Evolutionary conservation across 2,797 vertebrate species (phyloP).

Genomic region (Liasis olivaceus): DNA sequence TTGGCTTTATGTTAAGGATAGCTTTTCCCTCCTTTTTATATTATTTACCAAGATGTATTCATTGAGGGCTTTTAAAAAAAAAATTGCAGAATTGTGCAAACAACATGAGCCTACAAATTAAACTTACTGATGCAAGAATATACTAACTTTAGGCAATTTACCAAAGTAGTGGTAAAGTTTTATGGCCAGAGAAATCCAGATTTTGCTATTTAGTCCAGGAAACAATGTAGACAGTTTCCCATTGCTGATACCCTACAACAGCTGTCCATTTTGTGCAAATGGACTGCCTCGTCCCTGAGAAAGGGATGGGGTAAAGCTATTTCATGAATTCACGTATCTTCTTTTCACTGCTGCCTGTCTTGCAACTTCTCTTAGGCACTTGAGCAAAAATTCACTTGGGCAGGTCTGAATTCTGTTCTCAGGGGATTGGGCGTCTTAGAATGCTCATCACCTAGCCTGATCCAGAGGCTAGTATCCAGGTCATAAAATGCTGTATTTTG

Average conservation of each 20-base stretch:
- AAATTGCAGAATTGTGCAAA: neutral
- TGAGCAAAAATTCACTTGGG: neutral
- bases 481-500: neutral
- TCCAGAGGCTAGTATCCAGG: neutral
- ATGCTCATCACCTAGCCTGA: neutral
- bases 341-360: neutral
- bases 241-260: neutral
- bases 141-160: neutral
- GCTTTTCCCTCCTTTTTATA: neutral
- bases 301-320: neutral
- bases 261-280: neutral
- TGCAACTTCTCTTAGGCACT: neutral
- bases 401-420: neutral
- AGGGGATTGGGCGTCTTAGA: neutral
- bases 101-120: neutral
- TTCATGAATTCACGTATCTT: neutral
- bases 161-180: neutral
- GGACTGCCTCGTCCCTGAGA: neutral
- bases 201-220: neutral
- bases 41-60: neutral
- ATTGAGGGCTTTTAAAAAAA: neutral
- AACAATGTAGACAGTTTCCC: neutral
- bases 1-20: neutral
- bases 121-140: neutral
- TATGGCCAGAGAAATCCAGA: neutral